Evolutionary conservation across 1,140 invertebrate genomes (phyloP).

Genomic region (Aporrectodea caliginosa): DNA sequence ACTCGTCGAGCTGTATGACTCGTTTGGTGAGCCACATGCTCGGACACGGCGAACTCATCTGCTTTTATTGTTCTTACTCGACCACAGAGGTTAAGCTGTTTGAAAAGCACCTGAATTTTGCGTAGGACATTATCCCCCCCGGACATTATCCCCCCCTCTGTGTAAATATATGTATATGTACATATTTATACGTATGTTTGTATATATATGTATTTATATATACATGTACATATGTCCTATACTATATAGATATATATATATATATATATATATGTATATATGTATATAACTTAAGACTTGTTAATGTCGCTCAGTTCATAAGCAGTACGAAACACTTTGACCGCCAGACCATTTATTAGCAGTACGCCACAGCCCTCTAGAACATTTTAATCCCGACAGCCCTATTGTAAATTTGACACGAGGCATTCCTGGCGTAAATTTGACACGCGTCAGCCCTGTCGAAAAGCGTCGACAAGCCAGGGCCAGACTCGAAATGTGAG

Average conservation of each 20-base stretch:
- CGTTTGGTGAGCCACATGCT: constrained; percentile 27
- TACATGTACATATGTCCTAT: background rate
- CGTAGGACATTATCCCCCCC: background rate
- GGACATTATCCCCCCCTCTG: background rate
- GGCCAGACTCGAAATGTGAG: no score
- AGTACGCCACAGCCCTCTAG: no score
- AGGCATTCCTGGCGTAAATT: no score
- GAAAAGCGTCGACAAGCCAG: no score
- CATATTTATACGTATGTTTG: background rate
- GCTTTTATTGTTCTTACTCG: constrained; percentile 20
- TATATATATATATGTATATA: background rate
- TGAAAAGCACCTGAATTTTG: constrained; percentile 19
- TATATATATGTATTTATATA: background rate
- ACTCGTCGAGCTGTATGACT: constrained; percentile 18
- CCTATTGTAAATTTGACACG: no score
- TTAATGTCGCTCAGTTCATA: no score
- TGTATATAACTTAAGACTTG: background rate
- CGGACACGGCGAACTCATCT: constrained; percentile 25
- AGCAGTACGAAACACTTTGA: no score
- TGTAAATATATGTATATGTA: background rate
- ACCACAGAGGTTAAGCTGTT: constrained; percentile 17
- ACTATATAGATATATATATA: background rate
- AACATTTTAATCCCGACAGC: no score
- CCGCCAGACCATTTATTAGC: no score
- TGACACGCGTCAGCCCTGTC: no score